Base-by-base conservation (phyloP, 1,140 invertebrate species). In the Agrilus planipennis region DNA sequence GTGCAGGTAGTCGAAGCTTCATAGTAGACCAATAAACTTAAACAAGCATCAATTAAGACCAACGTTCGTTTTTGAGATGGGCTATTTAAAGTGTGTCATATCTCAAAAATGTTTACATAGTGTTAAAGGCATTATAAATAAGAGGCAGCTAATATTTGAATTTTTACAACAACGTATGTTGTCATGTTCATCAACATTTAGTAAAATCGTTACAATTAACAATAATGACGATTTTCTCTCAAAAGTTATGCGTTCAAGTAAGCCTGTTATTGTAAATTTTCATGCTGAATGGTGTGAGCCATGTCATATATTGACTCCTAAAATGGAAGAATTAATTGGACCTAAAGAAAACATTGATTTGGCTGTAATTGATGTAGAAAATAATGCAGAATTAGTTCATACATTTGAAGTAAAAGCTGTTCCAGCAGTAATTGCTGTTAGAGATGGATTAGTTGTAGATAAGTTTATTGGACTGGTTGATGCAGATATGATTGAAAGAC, bases 201-300 rank as follows among this genome's bases (percentile, higher is more conserved):
- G 64, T 15, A 72, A 68, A 44, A 55, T 63, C 41, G 74, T 75
- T 43, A 62, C 67, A 20, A 70, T 77, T 29, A 65, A 65, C 35
- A 66, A 69, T 39, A 71, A 71, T 44, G 71, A 64, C 20, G 72
- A 73, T 37, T 76, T 77, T 54, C 56, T 71, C 23, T 54, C 63
- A 15, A 76, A 86, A 70, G 83, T 86, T 20, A 81, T 87, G 73
- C 84, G 85, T 54, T 84, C 79, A 53, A 70, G 73, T 25, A 77
- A 80, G 49, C 81, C 84, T 17, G 84, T 88, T 5, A 84, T 88
- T 61, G 83, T 88, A 2, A 87, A 87, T 61, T 88, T 87, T 56
- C 84, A 89, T 52, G 84, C 84, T 3, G 82, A 89, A 47, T 97
- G 93, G 93, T 79, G 93, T 65, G 89, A 92, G 54, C 93, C 93